Evolutionary conservation across 2,113 vertebrate species (phyloP).

Genomic region (Noctilio leporinus): DNA sequence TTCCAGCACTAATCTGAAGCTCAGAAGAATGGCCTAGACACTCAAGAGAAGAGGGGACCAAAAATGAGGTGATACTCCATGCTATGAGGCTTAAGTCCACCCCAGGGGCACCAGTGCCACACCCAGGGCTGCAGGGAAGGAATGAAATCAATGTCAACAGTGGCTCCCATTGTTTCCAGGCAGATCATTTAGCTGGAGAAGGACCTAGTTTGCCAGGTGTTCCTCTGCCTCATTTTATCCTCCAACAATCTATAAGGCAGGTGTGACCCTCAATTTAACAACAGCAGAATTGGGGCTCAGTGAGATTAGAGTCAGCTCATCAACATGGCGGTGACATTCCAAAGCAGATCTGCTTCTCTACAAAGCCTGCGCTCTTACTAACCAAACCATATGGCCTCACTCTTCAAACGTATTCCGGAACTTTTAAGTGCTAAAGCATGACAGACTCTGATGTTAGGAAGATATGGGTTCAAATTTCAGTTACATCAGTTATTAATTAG

Average conservation of each 20-base stretch:
- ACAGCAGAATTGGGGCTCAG: not conserved
- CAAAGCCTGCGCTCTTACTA: not conserved
- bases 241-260: not conserved
- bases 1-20: not conserved
- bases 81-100: not conserved
- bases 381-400: not conserved
- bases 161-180: not conserved
- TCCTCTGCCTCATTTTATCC: not conserved
- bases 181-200: not conserved
- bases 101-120: not conserved
- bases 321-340: not conserved
- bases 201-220: not conserved
- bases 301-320: not conserved
- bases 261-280: not conserved
- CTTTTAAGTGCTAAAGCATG: not conserved
- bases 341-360: not conserved
- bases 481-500: not conserved
- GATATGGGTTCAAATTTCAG: not conserved
- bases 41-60: not conserved
- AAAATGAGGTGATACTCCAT: not conserved
- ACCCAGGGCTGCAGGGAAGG: not conserved
- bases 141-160: not conserved
- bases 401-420: not conserved
- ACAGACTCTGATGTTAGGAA: not conserved
- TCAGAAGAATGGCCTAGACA: not conserved